Conservation (phyloP, 2,888 invertebrate species). For the Hyalella azteca region DNA sequence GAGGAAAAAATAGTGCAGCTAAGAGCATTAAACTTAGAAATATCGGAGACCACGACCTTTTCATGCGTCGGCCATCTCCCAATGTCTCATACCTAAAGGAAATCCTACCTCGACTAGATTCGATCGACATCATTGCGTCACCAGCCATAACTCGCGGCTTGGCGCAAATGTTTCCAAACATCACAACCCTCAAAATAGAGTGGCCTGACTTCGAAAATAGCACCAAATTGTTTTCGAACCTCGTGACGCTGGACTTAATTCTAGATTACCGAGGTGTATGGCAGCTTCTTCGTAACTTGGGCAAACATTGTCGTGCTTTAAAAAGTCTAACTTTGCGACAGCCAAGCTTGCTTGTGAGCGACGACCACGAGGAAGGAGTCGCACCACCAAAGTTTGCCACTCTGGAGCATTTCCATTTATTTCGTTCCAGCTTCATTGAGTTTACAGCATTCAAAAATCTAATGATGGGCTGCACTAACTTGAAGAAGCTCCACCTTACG, state of each 20-base stretch:
- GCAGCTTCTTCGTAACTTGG: conserved; percentile 47
- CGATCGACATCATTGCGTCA: conserved; percentile 46
- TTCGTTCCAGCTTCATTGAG: conserved; percentile 56
- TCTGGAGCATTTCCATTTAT: conserved; percentile 44
- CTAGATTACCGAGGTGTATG: conserved; percentile 52
- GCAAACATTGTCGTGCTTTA: conserved; percentile 41
- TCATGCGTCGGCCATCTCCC: conserved; percentile 46
- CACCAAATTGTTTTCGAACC: conserved; percentile 41
- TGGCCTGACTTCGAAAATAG: conserved; percentile 42
- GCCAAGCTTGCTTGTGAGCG: conserved; percentile 48
- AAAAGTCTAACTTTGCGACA: conserved; percentile 46
- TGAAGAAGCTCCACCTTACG: conserved; percentile 41
- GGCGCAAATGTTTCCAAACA: conserved; percentile 18
- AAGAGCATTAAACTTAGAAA: conserved; percentile 27
- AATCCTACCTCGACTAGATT: conserved; percentile 42
- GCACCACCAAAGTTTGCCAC: conserved; percentile 36
- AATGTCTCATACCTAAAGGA: conserved; percentile 40
- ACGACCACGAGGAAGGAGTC: conserved; percentile 38
- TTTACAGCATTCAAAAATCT: conserved; percentile 47
- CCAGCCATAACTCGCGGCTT: conserved; percentile 38
- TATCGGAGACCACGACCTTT: conserved; percentile 52
- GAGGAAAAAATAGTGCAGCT: background rate
- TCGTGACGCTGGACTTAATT: conserved; percentile 49
- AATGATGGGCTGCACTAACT: conserved; percentile 42
- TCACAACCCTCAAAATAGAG: conserved; percentile 43